Base-by-base conservation (phyloP, 2,113 vertebrate species). In the Sylvia atricapilla region DNA sequence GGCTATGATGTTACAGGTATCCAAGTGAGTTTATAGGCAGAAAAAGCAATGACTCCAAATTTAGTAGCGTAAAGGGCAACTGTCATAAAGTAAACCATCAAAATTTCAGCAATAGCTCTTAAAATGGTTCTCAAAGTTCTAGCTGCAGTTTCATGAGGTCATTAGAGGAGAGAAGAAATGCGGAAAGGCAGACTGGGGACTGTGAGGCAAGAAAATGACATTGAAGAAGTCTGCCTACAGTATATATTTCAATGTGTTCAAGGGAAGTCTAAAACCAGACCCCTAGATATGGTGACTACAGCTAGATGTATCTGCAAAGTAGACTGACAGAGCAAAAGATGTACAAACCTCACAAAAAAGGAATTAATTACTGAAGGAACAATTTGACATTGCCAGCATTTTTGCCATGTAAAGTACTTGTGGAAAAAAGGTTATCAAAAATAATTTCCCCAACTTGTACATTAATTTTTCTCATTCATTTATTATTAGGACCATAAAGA, bases 391-490 rank as follows among this genome's bases (percentile, higher is more conserved):
- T 56, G 13, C 7, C 46, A 53, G 12, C 3, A 58, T 83, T 90
- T 85, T 86, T 94, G 22, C 4, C 6, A 15, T 35, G 11, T 20
- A 17, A 14, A 2, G 24, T 66, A 18, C 16, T 28, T 44, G 31
- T 53, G n/a, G 11, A 47, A 80, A 44, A 49, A 22, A 56, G 44
- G 15, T 46, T 63, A 50, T 24, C 7, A 75, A 80, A 83, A 86
- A 33, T 62, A 0, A 43, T 88, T 72, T 75, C 15, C 16, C 21
- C 11, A 41, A 56, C 10, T 6, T 81, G 41, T 37, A 66, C 66
- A 60, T 50, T 73, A 55, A 15, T 30, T 69, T 72, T 90, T 92
- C 87, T 83, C 64, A 95, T 91, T 94, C 94, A 89, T 89, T 96
- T 82, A 63, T 91, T 93, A 64, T 73, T 96, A 83, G 44, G 16